phyloP scores from a whole-genome alignment of 2,113 vertebrate species.

The Gopherus evgoodei region DNA sequence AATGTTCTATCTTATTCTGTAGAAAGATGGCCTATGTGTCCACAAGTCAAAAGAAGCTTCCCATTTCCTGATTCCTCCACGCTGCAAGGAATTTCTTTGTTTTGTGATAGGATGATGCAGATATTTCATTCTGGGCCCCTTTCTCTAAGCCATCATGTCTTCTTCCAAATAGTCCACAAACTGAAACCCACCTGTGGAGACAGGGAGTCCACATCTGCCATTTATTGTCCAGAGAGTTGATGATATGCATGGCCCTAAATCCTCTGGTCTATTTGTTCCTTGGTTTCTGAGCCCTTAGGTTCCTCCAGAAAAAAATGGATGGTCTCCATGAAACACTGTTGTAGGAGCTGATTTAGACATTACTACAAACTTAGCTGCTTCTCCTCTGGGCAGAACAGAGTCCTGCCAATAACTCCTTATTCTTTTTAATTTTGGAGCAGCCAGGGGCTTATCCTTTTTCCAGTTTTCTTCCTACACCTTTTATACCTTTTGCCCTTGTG shows the following conservation, averaged over 20 bases:
- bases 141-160: constrained; percentile 26
- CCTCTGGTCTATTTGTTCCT: constrained; percentile 34
- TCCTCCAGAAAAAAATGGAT: neutral
- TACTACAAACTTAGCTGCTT: neutral
- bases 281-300: neutral
- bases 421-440: neutral
- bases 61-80: neutral
- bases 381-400: constrained; percentile 8
- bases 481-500: neutral
- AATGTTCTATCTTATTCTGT: neutral
- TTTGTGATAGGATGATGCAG: neutral
- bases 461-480: neutral
- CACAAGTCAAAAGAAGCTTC: constrained; percentile 9
- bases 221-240: constrained; percentile 56
- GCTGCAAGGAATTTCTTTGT: neutral
- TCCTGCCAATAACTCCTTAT: constrained; percentile 5
- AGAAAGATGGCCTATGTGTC: neutral
- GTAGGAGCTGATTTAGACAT: neutral
- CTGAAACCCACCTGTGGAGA: constrained; percentile 31
- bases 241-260: constrained; percentile 50
- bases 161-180: constrained; percentile 32
- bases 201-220: constrained; percentile 30
- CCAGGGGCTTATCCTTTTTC: neutral
- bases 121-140: neutral
- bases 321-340: neutral